Evolutionary conservation across 2,797 vertebrate species (phyloP), one percentile per base, ranked within the genome.

Genomic region (Oryzias sinensis): DNA sequence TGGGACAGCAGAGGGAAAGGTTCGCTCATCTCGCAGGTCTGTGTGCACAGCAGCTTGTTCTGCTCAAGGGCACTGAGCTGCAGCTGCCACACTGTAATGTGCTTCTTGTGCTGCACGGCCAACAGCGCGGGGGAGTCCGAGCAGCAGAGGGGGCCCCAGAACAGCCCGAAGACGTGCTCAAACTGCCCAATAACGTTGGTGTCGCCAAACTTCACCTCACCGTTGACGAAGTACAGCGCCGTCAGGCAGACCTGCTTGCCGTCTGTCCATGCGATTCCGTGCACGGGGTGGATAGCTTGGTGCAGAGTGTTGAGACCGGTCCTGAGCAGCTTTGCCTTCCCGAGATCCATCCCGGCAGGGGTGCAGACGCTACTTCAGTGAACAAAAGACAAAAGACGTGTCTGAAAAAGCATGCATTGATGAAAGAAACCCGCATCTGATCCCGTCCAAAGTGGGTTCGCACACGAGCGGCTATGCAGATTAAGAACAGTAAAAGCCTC

Each of bases 211-310:
- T 79, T 93, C 45, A 91, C 87, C 72, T 94, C 92, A 15, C 93
- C 90, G 0, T 88, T 81, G 4, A 87, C 66, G 43, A 92, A 89
- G 71, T 79, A 90, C 47, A 98, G 71, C 0, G 92, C 62, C 0
- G 94, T 97, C 56, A 99, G 85, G 59, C 94, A 92, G 49, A 99
- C 94, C 74, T 95, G 97, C 60, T 88, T 94, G 59, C 97, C 97
- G 3, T 99, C 94, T 0, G 97, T 99, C 97, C 97, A 99, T 2
- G 94, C 94, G 11, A 99, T 93, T 58, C 97, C 97, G 0, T 97
- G 94, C 61, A 93, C 16, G 0, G 96, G 96, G 76, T 99, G 97
- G 56, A 97, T 79, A 49, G 97, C 96, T 82, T 97, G 96, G 72
- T 93, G 90, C 0, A 99, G 89, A 2, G 92, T 89, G 58, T 99